A percentile compares a stretch with the other conserved stretches of the same genome.
Conservation (phyloP, 2,888 invertebrate species). For the Geophilus truncorum region DNA sequence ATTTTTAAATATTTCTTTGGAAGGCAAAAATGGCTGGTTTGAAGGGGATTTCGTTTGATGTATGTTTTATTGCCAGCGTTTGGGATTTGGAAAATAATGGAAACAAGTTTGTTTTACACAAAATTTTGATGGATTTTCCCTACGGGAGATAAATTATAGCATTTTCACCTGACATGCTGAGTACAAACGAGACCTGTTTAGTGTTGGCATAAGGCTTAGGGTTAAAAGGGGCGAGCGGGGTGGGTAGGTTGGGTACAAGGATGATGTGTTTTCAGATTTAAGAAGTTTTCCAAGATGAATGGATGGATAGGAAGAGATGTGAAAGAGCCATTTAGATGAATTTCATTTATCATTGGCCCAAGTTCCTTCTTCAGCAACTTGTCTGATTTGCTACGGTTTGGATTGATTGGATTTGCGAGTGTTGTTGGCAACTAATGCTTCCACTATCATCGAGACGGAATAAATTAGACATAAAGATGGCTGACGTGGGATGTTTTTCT, state of each 20-base stretch:
- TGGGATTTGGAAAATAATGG: slow-evolving; percentile 16
- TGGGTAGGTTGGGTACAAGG: too few species aligned
- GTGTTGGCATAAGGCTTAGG: background rate
- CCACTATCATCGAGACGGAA: slow-evolving; percentile 22
- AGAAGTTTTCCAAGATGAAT: background rate
- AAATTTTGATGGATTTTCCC: background rate
- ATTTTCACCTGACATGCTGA: background rate
- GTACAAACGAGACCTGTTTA: slow-evolving; percentile 2
- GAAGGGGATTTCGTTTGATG: background rate
- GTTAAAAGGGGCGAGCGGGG: background rate
- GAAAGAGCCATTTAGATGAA: background rate
- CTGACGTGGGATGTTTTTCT: slow-evolving; percentile 23
- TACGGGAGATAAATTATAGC: background rate
- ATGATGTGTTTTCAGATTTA: slow-evolving; percentile 9
- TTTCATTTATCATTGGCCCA: slow-evolving; percentile 13
- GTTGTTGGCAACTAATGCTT: slow-evolving; percentile 17
- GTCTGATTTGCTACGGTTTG: slow-evolving; percentile 21
- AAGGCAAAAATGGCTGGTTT: background rate
- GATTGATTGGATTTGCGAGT: slow-evolving; percentile 22
- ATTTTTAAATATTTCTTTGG: background rate
- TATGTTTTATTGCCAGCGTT: background rate
- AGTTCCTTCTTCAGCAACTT: slow-evolving; percentile 6
- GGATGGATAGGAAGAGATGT: slow-evolving; percentile 17
- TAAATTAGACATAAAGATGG: slow-evolving; percentile 27
- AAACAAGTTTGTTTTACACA: background rate